Base-by-base conservation (phyloP, 2,888 invertebrate genomes). In the Noctua pronuba region DNA sequence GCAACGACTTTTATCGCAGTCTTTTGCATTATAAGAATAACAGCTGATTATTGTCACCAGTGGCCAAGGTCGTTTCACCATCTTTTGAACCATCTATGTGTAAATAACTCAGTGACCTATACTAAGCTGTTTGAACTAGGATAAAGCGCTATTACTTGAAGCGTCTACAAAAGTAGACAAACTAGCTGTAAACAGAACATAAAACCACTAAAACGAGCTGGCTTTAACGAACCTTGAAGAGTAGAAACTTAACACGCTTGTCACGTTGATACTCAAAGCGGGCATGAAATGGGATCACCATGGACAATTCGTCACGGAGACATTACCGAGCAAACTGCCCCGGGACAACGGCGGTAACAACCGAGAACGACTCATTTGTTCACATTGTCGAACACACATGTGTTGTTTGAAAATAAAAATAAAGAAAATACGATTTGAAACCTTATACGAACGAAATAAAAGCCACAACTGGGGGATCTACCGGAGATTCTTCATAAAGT, bases 171-270 rank as follows among this genome's bases (percentile, higher is more conserved):
- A 77, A 72, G 49, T 64, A 72, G 38, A 60, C 71, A 58, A 77
- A 73, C 55, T 67, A 73, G 73, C 73, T 64, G 69, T 80, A 80
- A 80, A 73, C 55, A 46, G 55, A 69, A 71, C 80, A 73, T 83
- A 73, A 68, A 84, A 38, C 76, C 62, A 55, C 69, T 77, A 52
- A 75, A 83, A 64, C 31, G 55, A 55, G 60, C 41, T 73, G 41
- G 38, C 38, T 77, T 65, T 77, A 81, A 83, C 83, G n/a, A 83
- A 86, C 84, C 84, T 87, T 84, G 84, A 84, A 85, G 70, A 82
- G 38, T 75, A 79, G 83, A 80, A 85, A 88, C 77, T 88, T 78
- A 79, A 84, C 65, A 68, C 49, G 62, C 82, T 41, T 70, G 67
- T 81, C 87, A 85, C 85, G 81, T 80, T 75, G 66, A 69, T 46